Percentiles rank a stretch among this genome's conserved stretches.
Evolutionary conservation across 2,113 vertebrate species (phyloP).

Genomic region (Crotalus helleri): DNA sequence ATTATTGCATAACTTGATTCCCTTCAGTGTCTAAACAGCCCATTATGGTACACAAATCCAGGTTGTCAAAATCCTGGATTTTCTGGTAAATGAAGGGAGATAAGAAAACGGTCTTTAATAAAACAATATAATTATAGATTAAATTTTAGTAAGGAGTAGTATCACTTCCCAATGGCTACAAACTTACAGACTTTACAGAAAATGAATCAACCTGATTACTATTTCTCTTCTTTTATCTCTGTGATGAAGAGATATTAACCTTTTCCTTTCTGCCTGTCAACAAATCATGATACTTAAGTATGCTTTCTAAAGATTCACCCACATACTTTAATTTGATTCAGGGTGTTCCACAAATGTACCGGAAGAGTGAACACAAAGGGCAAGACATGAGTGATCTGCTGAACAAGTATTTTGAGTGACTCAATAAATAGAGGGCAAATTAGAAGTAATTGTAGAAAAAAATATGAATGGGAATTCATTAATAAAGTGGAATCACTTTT

Average conservation of each 20-base stretch:
- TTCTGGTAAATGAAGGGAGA: neutral
- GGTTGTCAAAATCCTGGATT: neutral
- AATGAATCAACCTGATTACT: neutral
- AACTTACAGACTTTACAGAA: neutral
- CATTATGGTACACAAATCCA: neutral
- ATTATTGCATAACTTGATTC: neutral
- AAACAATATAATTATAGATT: neutral
- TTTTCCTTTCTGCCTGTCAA: neutral
- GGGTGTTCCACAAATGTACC: neutral
- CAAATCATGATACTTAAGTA: neutral
- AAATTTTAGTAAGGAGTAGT: neutral
- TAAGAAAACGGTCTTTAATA: too few species aligned
- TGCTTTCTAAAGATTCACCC: neutral
- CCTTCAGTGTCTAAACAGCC: neutral
- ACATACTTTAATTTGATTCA: neutral
- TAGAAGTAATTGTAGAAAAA: neutral
- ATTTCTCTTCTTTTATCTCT: neutral
- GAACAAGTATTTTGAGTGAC: neutral
- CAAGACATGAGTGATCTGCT: neutral
- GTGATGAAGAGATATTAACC: neutral
- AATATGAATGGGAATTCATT: neutral
- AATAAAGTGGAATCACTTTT: neutral
- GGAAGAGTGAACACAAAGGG: neutral
- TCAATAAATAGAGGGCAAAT: neutral
- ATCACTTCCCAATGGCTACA: neutral